Base-by-base conservation (phyloP, 1,140 invertebrate species). In the Cotesia glomerata region DNA sequence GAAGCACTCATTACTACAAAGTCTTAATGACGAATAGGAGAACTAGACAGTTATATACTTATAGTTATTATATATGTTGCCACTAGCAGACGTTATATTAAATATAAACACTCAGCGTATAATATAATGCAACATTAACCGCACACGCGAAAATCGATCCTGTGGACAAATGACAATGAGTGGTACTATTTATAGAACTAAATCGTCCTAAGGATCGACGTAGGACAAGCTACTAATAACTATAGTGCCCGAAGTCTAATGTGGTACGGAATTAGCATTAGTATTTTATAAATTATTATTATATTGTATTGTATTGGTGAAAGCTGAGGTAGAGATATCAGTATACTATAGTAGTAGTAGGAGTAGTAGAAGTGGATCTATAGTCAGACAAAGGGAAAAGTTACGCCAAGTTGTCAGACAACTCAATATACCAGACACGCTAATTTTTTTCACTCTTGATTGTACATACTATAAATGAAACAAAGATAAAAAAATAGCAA, bases 1-100 rank as follows among this genome's bases (percentile, higher is more conserved):
- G 62, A 71, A 52, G 35, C 62, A 67, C 71, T 72, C 71, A 72
- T 72, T 67, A 58, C 64, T 13, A 13, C n/a, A 13, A 14, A n/a
- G 18, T 66, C 45, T 14, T 49, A 32, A 51, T 66, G n/a, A 16
- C 11, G 11, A 45, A 45, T 26, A 26, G 26, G 26, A 26, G 26
- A 26, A 26, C 26, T 26, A 26, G 26, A 26, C 26, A 26, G 26
- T 26, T 26, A 26, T 1, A 26, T 2, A 26, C 1, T 26, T 26
- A 26, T 26, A 26, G 26, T 56, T 56, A 14, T 56, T 56, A 26
- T 56, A 56, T 14, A n/a, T 14, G 0, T 56, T 7, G 2, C 16
- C 16, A 45, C 39, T 45, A 45, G 5, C 11, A 9, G 39, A 45
- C 11, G 39, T 9, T 45, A 45, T 9, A 45, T 45, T 45, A 45